Conservation (phyloP, 1,140 invertebrate genomes). For the Condylostylus longicornis region DNA sequence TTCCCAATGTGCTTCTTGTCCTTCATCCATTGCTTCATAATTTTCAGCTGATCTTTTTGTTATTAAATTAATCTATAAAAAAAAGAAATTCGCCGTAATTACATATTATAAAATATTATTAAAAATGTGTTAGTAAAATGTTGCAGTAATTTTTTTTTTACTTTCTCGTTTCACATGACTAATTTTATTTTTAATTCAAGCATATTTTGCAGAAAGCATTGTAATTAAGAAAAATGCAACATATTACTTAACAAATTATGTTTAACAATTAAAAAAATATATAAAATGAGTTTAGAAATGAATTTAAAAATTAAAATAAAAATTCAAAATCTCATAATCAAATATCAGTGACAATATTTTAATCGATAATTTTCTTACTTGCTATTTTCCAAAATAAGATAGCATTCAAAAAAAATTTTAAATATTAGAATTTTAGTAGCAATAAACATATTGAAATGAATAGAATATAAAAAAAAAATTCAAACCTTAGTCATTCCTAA, state of each 20-base stretch:
- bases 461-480: slow-evolving; percentile 2
- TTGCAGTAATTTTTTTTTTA: neutral
- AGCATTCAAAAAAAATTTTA: slow-evolving; percentile 7
- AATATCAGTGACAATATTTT: no score
- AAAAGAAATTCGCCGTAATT: slow-evolving; percentile 4
- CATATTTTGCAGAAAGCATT: no score
- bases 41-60: slow-evolving; percentile 55
- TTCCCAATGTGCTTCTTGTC: slow-evolving; percentile 87
- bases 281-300: no score
- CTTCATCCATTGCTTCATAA: slow-evolving; percentile 65
- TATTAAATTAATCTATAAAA: slow-evolving; percentile 39
- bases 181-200: no score
- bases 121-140: neutral
- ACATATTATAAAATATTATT: neutral
- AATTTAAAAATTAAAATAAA: no score
- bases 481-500: slow-evolving; percentile 76
- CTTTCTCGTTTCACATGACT: neutral
- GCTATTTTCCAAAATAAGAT: slow-evolving; percentile 15
- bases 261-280: no score
- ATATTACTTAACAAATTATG: no score
- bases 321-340: no score
- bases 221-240: no score
- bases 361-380: no score
- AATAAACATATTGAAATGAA: neutral
- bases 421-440: neutral